These are phyloP conservation scores for Lethenteron camtschaticum DNA, from an alignment of 2,113 vertebrate genomes.

Conservation along the genomic window DNA sequence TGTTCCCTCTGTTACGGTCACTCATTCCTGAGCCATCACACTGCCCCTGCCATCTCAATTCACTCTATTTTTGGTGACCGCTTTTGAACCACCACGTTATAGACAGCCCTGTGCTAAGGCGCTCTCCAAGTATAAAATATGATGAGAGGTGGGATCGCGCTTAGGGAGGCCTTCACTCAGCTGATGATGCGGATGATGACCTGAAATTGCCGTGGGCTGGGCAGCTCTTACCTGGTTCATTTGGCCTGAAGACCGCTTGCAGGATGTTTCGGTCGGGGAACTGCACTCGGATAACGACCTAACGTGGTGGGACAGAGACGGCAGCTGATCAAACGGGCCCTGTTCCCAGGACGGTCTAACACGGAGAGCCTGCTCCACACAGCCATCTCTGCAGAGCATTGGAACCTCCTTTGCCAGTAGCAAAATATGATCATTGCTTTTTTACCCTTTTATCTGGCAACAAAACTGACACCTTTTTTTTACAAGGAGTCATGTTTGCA, in stretches of 20 bases:
- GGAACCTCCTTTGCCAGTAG: too few relatives aligned
- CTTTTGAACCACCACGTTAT: conserved; percentile 8
- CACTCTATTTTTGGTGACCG: not conserved
- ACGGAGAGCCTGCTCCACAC: too few relatives aligned
- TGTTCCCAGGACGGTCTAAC: too few relatives aligned
- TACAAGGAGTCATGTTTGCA: too few relatives aligned
- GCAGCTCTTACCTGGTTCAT: conserved; percentile 48
- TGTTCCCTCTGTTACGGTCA: too few relatives aligned
- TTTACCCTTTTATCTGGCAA: too few relatives aligned
- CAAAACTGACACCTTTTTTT: too few relatives aligned
- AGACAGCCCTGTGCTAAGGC: not conserved
- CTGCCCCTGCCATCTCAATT: conserved; percentile 1
- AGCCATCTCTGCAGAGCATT: too few relatives aligned
- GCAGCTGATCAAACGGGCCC: too few relatives aligned
- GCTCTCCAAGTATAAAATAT: not conserved
- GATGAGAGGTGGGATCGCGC: conserved; percentile 20
- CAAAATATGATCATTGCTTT: too few relatives aligned
- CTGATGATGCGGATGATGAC: conserved; percentile 18
- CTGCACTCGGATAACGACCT: conserved; percentile 65
- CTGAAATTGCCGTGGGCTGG: conserved; percentile 10
- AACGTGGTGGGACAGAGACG: too few relatives aligned
- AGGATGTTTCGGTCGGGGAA: conserved; percentile 72
- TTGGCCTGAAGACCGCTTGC: conserved; percentile 62
- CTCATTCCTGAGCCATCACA: too few relatives aligned
- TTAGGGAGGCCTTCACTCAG: conserved; percentile 31